Conservation (phyloP, 2,797 vertebrate genomes). For the Pygocentrus nattereri region DNA sequence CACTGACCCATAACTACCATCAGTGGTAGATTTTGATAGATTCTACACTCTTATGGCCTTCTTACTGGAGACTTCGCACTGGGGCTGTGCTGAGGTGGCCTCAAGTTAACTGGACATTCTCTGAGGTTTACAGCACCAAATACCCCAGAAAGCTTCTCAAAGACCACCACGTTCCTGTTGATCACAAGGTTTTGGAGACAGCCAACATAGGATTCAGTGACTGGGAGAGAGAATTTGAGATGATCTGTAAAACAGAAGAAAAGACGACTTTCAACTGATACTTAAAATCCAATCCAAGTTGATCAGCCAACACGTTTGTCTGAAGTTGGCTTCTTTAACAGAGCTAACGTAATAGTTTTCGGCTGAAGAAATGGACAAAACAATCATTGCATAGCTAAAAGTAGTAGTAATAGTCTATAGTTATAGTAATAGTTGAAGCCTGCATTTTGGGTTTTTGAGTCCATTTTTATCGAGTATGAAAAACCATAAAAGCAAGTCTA, state of each 20-base stretch:
- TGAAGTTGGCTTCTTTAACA: neutral
- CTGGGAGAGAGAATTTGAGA: slow-evolving; percentile 71
- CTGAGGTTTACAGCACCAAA: slow-evolving; percentile 85
- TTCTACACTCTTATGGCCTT: neutral
- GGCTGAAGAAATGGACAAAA: too few species aligned
- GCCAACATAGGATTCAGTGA: slow-evolving; percentile 83
- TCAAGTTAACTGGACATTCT: slow-evolving; percentile 85
- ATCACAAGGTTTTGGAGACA: slow-evolving; percentile 87
- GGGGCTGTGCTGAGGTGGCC: neutral
- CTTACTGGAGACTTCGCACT: neutral
- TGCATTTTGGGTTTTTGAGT: neutral
- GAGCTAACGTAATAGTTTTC: too few species aligned
- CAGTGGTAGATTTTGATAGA: neutral
- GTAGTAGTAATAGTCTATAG: too few species aligned
- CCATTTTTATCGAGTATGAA: neutral
- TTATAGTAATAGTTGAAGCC: too few species aligned
- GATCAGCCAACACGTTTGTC: neutral
- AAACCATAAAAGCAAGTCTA: neutral
- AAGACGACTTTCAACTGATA: neutral
- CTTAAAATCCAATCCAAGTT: neutral
- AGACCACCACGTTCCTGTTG: slow-evolving; percentile 78
- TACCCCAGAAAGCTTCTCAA: slow-evolving; percentile 77
- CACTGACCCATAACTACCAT: neutral
- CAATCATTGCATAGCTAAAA: too few species aligned
- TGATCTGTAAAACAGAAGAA: slow-evolving; percentile 71